phyloP scores from a whole-genome alignment of 2,113 vertebrate species.

The Clinocottus analis region DNA sequence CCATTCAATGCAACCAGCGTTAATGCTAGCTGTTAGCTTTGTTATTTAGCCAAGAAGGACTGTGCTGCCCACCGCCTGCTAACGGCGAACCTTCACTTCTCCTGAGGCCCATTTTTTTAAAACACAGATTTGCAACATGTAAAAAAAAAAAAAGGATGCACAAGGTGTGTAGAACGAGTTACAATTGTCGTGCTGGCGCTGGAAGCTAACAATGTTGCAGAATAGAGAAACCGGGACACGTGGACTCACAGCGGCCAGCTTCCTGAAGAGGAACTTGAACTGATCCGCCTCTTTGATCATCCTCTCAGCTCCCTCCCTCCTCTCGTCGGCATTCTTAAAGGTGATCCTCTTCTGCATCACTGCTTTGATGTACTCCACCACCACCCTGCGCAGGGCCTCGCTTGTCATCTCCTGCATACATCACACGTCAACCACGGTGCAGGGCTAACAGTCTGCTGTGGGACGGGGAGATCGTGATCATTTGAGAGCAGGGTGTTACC shows the following conservation, averaged over 20 bases:
- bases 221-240: rapidly evolving
- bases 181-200: too few relatives aligned
- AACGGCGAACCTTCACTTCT: background rate
- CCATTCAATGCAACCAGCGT: too few relatives aligned
- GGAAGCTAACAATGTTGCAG: background rate
- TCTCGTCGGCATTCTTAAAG: slow-evolving; percentile 93
- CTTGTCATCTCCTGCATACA: slow-evolving; percentile 89
- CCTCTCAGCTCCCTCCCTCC: slow-evolving; percentile 93
- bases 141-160: too few relatives aligned
- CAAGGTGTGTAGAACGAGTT: background rate
- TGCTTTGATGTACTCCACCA: slow-evolving; percentile 95
- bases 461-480: too few relatives aligned
- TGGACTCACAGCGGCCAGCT: slow-evolving; percentile 83
- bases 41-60: too few relatives aligned
- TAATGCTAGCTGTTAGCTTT: background rate
- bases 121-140: background rate
- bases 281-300: slow-evolving; percentile 96
- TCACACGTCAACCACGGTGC: background rate
- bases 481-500: background rate
- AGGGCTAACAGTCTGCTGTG: background rate
- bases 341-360: slow-evolving; percentile 95
- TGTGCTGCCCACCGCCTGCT: background rate
- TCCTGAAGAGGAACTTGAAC: slow-evolving; percentile 94
- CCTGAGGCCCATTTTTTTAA: background rate
- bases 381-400: slow-evolving; percentile 91